Evolutionary conservation across 1,140 invertebrate species (phyloP).

Genomic region (Dermatophagoides farinae): DNA sequence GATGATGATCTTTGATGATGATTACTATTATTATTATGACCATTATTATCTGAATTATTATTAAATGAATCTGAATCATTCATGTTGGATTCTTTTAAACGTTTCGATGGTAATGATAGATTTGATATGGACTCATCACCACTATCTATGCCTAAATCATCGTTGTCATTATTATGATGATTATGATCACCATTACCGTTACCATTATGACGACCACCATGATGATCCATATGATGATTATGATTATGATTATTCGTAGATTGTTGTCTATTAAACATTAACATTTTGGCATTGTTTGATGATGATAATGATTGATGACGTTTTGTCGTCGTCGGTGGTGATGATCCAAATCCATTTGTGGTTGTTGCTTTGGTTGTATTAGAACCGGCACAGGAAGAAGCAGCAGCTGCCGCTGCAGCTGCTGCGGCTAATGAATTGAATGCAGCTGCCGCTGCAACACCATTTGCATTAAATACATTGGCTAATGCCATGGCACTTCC

Average conservation of each 20-base stretch:
- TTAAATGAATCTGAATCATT: not conserved
- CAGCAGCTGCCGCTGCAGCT: not conserved
- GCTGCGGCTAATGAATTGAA: not conserved
- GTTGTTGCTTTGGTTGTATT: not conserved
- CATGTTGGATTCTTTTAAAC: not conserved
- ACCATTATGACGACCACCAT: not conserved
- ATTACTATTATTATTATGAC: no score
- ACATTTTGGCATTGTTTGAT: not conserved
- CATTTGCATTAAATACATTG: not conserved
- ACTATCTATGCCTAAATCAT: not conserved
- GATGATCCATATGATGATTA: not conserved
- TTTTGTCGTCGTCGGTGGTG: not conserved
- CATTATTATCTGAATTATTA: not conserved
- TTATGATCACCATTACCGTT: not conserved
- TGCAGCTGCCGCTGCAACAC: not conserved
- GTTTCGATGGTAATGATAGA: not conserved
- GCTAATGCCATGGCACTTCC: not conserved
- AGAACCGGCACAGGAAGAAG: not conserved
- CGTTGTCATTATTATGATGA: not conserved
- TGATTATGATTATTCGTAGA: not conserved
- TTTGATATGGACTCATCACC: not conserved
- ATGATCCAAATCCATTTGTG: constrained; percentile 1
- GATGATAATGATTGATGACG: not conserved
- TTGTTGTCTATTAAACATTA: not conserved
- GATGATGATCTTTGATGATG: no score